Conservation (phyloP, 2,888 invertebrate species). For the Napeogenes inachia region DNA sequence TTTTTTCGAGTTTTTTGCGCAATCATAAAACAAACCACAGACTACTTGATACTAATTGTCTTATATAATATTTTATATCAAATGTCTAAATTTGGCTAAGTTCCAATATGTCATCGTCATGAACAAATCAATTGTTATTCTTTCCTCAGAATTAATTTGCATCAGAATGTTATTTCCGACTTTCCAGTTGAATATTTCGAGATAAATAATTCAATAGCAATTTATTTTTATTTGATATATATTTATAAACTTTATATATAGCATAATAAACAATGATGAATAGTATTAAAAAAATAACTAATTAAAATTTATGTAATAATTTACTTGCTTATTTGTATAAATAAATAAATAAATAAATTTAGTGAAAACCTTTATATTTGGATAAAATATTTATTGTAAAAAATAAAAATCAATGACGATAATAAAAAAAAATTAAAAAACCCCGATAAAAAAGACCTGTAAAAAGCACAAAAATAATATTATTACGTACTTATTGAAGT, state of each 20-base stretch:
- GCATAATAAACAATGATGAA: not conserved
- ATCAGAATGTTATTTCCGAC: conserved; percentile 21
- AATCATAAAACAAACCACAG: conserved; percentile 26
- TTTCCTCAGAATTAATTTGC: conserved; percentile 21
- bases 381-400: too few species aligned
- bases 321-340: too few species aligned
- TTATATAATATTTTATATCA: conserved; percentile 38
- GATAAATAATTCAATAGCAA: conserved; percentile 8
- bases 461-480: too few species aligned
- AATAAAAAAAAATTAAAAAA: too few species aligned
- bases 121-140: conserved; percentile 35
- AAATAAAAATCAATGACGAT: too few species aligned
- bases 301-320: not conserved
- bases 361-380: too few species aligned
- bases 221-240: conserved; percentile 1
- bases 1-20: conserved; percentile 14
- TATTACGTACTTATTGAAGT: too few species aligned
- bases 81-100: conserved; percentile 32
- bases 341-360: too few species aligned
- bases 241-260: not conserved
- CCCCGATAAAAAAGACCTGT: too few species aligned
- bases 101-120: conserved; percentile 33
- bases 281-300: not conserved
- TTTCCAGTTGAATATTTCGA: conserved; percentile 14
- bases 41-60: conserved; percentile 37